These are phyloP conservation scores for Pantherophis vulpinus DNA, from an alignment of 2,797 vertebrate genomes.

Conservation along the genomic window DNA sequence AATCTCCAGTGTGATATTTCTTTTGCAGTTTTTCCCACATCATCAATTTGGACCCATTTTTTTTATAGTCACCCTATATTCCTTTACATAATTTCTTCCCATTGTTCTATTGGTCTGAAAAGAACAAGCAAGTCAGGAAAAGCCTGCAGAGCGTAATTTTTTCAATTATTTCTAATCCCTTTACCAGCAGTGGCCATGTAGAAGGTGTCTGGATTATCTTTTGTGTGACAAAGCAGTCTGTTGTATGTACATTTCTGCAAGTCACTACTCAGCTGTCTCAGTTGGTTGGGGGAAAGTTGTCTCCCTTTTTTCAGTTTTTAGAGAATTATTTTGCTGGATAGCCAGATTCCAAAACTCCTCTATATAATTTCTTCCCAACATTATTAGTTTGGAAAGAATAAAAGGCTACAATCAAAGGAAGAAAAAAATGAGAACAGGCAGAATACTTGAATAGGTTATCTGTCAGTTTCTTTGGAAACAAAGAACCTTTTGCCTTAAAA, in stretches of 20 bases:
- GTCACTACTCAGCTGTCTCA: not conserved
- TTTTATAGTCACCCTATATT: not conserved
- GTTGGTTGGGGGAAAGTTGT: not conserved
- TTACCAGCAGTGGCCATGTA: not conserved
- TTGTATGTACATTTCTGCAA: not conserved
- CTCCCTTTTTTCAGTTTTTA: not conserved
- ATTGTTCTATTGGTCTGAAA: not conserved
- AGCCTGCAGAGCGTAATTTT: not conserved
- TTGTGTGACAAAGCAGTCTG: not conserved
- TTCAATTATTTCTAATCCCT: not conserved
- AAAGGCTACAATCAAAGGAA: not conserved
- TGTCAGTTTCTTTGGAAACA: not conserved
- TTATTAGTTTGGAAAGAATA: not conserved
- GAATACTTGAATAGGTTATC: not conserved
- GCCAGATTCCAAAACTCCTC: not conserved
- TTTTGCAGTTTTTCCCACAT: not conserved
- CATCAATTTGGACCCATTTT: not conserved
- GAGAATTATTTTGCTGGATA: not conserved
- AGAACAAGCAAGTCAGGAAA: not conserved
- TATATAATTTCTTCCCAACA: not conserved
- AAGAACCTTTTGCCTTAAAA: not conserved
- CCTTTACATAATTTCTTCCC: not conserved
- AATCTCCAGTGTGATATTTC: not conserved
- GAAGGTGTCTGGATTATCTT: not conserved
- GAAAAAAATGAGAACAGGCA: not conserved